Base-by-base conservation (phyloP, 2,888 invertebrate species). In the Lycophotia porphyrea region DNA sequence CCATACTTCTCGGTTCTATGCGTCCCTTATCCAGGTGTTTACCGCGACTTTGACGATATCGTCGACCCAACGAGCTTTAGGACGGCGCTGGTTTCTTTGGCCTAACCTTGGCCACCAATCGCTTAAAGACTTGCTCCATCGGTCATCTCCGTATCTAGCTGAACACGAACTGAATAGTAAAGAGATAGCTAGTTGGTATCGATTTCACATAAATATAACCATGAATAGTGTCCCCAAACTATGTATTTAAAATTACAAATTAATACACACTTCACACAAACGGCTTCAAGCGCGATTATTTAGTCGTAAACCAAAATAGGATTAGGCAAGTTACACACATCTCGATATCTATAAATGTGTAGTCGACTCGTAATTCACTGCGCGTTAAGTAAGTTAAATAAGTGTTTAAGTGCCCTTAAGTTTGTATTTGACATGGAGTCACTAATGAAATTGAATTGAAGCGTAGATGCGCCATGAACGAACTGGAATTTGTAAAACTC, bases 371-470 rank as follows among this genome's bases (percentile, higher is more conserved):
- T 92, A 91, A 91, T 88, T 91, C 84, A 90, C 84, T 21, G 81
- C 81, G 88, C 88, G 93, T 91, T 93, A 92, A 93, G 91, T 93
- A 89, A 92, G 90, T 93, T 90, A 90, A 92, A 92, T 90, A 92
- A 91, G 91, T 92, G 88, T 92, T 90, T 91, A 91, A 92, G 90
- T 89, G 89, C 83, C 88, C 88, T 89, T 90, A 90, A 91, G 88
- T 93, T 93, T 90, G 84, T 86, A 84, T 86, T 81, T 70, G 39
- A 75, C 82, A 7, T 61, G n/a, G 73, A 90, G 66, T 36, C 34
- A 27, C 1, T 55, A 73, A 85, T 74, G 11, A 27, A 64, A 47
- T 34, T 86, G 78, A 64, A 47, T 34, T 86, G 78, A 87, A 90
- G 78, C 15, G 13, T 60, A 66, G 63, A 66, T 55, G 66, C n/a